Base-by-base conservation (phyloP, 2,113 vertebrate genomes). In the Crotophaga sulcirostris region DNA sequence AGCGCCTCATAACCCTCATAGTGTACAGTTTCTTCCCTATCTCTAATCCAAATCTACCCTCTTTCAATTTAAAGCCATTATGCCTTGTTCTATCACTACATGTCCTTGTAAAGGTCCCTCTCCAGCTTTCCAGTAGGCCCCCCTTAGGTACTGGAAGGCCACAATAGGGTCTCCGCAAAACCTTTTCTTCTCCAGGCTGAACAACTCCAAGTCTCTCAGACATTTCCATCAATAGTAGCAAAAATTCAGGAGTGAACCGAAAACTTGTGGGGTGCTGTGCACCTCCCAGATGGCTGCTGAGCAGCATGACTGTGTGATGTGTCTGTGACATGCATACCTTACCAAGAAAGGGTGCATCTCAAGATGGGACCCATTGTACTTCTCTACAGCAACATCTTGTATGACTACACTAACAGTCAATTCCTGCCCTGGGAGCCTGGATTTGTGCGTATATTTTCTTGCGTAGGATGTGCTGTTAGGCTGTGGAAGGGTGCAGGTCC, bases 251-350 rank as follows among this genome's bases (percentile, higher is more conserved):
- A 88, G 15, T 11, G 56, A 85, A 73, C 14, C 21, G 45, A 60
- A 36, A 13, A 18, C 9, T 49, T 47, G 5, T 18, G 8, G 29
- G 31, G 14, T 56, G 24, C n/a, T 66, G 33, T 80, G 67, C 19
- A 42, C 15, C 9, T 67, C 16, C 9, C 15, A 60, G 18, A 20
- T 33, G 66, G 28, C 58, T 87, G 56, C 34, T 2, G 3, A 66
- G 21, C 7, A 69, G 16, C 0, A 0, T 26, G 34, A 18, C 69
- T 51, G 10, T 29, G 29, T 2, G 3, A 10, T 38, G 6, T 69
- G 28, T 10, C 59, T 72, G 36, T 42, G 40, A 21, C 24, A 13
- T 31, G 16, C 31, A 55, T 8, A 52, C 8, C 21, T 68, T 55
- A 58, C 16, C 42, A 69, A 77, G 29, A 36, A 67, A 29, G 4